These are phyloP conservation scores for Notechis scutatus DNA, from an alignment of 2,113 vertebrate genomes.

Conservation along the genomic window DNA sequence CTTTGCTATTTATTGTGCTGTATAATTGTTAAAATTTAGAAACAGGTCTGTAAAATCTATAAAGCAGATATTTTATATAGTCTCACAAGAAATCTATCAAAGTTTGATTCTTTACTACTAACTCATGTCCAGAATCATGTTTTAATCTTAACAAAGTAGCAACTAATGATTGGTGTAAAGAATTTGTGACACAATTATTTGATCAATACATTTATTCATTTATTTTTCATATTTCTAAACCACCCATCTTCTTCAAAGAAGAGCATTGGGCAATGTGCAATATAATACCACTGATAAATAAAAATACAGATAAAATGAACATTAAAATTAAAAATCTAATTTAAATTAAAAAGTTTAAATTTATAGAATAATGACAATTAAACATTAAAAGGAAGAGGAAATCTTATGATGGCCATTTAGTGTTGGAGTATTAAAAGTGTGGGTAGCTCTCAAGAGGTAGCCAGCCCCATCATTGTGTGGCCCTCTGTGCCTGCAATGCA, in stretches of 20 bases:
- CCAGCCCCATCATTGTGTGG: background rate
- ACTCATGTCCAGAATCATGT: background rate
- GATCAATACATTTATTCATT: background rate
- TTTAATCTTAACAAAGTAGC: background rate
- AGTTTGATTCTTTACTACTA: background rate
- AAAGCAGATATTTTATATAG: background rate
- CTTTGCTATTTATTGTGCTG: background rate
- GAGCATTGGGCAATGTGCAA: background rate
- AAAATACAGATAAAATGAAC: background rate
- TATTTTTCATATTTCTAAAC: background rate
- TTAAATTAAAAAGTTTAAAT: background rate
- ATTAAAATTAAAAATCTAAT: background rate
- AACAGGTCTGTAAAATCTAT: background rate
- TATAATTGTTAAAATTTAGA: background rate
- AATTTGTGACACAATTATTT: background rate
- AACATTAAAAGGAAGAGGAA: background rate
- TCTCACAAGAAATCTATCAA: background rate
- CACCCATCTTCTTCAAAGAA: background rate
- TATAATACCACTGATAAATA: too few relatives aligned
- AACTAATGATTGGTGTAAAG: background rate
- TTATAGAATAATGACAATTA: background rate
- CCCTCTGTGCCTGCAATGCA: background rate
- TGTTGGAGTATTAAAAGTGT: background rate
- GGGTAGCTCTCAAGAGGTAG: background rate
- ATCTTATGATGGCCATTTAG: background rate